These are phyloP conservation scores for Lepidiolamprologus cunningtoni DNA, from an alignment of 2,113 vertebrate species.

Conservation along the genomic window DNA sequence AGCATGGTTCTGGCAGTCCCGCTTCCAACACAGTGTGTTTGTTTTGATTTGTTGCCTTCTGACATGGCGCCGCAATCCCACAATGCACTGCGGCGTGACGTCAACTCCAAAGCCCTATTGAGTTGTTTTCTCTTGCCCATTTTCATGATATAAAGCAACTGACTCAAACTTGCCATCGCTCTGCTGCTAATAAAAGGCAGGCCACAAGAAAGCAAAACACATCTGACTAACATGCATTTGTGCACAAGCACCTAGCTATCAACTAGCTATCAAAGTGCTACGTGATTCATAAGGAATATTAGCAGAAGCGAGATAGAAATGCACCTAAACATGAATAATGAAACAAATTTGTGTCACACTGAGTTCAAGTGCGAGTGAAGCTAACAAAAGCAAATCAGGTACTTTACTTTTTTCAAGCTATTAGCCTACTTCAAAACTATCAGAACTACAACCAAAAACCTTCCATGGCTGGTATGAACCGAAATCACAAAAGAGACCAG, in stretches of 20 bases:
- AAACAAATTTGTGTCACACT: slow-evolving; percentile 27
- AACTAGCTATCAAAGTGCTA: slow-evolving; percentile 28
- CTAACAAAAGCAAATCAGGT: slow-evolving; percentile 29
- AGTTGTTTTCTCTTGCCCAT: neutral
- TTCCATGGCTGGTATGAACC: slow-evolving; percentile 29
- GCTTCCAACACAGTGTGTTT: neutral
- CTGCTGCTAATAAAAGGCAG: slow-evolving; percentile 55
- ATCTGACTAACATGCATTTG: slow-evolving; percentile 52
- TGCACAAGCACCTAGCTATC: slow-evolving; percentile 35
- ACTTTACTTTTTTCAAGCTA: slow-evolving; percentile 19
- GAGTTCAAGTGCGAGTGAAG: slow-evolving; percentile 15
- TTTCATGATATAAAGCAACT: neutral
- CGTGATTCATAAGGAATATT: slow-evolving; percentile 32
- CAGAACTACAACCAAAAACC: slow-evolving; percentile 45
- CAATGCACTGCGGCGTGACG: neutral
- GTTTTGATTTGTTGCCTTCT: neutral
- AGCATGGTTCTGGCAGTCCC: neutral
- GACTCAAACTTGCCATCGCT: slow-evolving; percentile 25
- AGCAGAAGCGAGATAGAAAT: slow-evolving; percentile 5
- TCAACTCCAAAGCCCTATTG: neutral
- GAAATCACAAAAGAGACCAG: slow-evolving; percentile 38
- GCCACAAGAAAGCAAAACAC: slow-evolving; percentile 20
- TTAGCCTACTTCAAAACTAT: slow-evolving; percentile 9
- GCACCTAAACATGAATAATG: slow-evolving; percentile 47
- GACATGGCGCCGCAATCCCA: neutral